A percentile compares a stretch with the other conserved stretches of the same genome.
phyloP scores from a whole-genome alignment of 2,797 vertebrate species.

The Halcyon chelicuti region DNA sequence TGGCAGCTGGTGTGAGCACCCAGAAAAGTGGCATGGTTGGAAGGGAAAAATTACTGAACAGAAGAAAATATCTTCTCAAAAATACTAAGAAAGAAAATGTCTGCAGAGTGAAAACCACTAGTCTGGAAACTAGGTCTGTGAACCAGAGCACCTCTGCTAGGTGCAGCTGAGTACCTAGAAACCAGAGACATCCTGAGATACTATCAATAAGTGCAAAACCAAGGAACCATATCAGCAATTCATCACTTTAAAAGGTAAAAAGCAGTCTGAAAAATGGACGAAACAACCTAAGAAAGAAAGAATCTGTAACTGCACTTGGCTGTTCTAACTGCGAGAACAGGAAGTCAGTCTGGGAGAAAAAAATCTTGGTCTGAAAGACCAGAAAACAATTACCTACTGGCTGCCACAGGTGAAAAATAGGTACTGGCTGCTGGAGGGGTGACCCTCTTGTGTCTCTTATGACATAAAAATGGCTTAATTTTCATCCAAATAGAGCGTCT shows the following conservation, averaged over 20 bases:
- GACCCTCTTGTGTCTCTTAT: background rate
- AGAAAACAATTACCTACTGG: background rate
- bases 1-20: background rate
- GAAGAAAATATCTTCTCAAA: background rate
- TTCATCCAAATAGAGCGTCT: background rate
- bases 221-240: background rate
- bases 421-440: fast-evolving
- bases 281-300: background rate
- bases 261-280: background rate
- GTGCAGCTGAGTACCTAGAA: background rate
- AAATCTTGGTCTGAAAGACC: background rate
- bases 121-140: background rate
- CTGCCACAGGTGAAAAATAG: background rate
- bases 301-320: background rate
- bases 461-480: background rate
- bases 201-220: background rate
- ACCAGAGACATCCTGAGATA: background rate
- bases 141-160: background rate
- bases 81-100: background rate
- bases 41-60: background rate
- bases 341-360: background rate
- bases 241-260: background rate
- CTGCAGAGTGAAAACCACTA: background rate
- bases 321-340: background rate
- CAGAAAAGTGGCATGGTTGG: background rate